Evolutionary conservation across 2,113 vertebrate genomes (phyloP).

Genomic region (Myotis yumanensis): DNA sequence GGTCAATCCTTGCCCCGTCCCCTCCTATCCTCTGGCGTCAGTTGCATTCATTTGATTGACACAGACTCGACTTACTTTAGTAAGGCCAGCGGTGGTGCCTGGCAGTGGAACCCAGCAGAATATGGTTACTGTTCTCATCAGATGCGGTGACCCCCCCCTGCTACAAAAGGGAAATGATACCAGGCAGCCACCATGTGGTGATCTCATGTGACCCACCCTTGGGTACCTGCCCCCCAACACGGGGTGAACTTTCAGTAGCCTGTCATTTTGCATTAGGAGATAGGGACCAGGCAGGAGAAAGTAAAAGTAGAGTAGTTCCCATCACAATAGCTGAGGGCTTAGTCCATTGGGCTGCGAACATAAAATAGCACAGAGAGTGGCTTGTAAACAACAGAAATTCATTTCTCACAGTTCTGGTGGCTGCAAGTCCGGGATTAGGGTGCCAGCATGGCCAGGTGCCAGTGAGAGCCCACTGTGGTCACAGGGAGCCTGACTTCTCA

Average conservation of each 20-base stretch:
- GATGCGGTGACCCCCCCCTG: background rate
- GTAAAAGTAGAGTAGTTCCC: background rate
- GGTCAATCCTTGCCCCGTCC: no score
- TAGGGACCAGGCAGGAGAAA: background rate
- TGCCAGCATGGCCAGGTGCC: background rate
- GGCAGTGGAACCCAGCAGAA: background rate
- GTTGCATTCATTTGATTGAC: background rate
- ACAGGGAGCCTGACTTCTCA: background rate
- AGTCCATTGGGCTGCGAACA: background rate
- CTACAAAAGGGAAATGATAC: background rate
- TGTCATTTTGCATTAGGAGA: background rate
- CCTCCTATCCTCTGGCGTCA: background rate
- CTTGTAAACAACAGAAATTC: background rate
- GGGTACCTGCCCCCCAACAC: background rate
- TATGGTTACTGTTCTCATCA: background rate
- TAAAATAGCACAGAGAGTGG: background rate
- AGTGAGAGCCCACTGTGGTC: rapidly evolving
- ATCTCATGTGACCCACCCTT: background rate
- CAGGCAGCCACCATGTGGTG: background rate
- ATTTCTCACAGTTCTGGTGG: background rate
- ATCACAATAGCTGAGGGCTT: background rate
- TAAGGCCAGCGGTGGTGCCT: background rate
- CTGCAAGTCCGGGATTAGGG: background rate
- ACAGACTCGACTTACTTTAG: background rate
- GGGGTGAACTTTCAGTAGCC: background rate